Evolutionary conservation across 2,888 invertebrate genomes (phyloP), one percentile per base, ranked within the genome.

Genomic region (Poecilus cupreus): DNA sequence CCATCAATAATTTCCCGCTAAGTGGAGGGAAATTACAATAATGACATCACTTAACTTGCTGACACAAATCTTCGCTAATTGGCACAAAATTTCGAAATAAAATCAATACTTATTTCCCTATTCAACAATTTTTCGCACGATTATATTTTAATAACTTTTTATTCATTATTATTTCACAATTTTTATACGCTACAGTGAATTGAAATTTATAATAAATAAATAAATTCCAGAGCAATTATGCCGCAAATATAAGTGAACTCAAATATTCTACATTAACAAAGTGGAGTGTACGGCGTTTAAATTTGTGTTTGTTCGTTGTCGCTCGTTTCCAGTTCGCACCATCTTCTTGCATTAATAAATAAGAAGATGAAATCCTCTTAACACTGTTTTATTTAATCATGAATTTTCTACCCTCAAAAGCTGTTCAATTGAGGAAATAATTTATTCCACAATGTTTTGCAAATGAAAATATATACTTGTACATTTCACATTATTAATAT

Each of bases 41-140:
- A 54, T 22, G 22, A 54, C 54, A n/a, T 10, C 54, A 54, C 54
- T 54, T 54, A 54, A 54, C 54, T 54, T 54, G 6, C 54, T 54
- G 54, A 54, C 54, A 54, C 54, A 54, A 54, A 54, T 54, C 22
- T 54, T 54, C 20, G 51, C 18, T 54, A 54, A 54, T 54, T 54
- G 54, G 54, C 20, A 11, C 11, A n/a, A 54, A 22, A 54, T n/a
- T 54, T 10, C 22, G n/a, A 54, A 54, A 18, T 18, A 54, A n/a
- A 54, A 54, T 54, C 54, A 54, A 54, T 54, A 54, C 10, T 54
- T 54, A n/a, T n/a, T n/a, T n/a, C n/a, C n/a, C n/a, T n/a, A n/a
- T n/a, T n/a, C n/a, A n/a, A n/a, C n/a, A n/a, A n/a, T n/a, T n/a
- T n/a, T n/a, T n/a, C n/a, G n/a, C n/a, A n/a, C n/a, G n/a, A n/a